These are phyloP conservation scores for Rhogogaster chlorosoma DNA, from an alignment of 2,888 invertebrate species.

Conservation along the genomic window DNA sequence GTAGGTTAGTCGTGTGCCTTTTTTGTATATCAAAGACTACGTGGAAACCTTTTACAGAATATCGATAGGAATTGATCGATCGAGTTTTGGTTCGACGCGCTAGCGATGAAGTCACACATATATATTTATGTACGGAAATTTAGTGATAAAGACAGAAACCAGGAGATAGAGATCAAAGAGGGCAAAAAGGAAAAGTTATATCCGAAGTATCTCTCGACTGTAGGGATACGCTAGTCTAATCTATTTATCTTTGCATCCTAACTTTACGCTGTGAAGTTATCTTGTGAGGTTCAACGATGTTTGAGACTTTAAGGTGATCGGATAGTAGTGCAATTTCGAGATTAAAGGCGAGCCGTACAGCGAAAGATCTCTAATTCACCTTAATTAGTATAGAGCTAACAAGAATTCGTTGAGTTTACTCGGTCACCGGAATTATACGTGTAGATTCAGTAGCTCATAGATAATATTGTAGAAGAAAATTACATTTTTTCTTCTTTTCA, in stretches of 20 bases:
- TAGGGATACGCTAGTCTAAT: neutral
- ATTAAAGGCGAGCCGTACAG: conserved; percentile 3
- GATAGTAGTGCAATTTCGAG: conserved; percentile 26
- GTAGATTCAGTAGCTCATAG: neutral
- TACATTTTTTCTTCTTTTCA: neutral
- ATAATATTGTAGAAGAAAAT: conserved; percentile 7
- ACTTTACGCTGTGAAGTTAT: neutral
- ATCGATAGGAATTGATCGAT: neutral
- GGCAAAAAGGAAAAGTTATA: neutral
- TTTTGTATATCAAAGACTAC: neutral
- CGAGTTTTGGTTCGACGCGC: neutral
- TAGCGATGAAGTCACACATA: neutral
- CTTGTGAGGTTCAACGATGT: conserved; percentile 31
- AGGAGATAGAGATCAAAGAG: conserved; percentile 23
- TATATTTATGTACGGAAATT: neutral
- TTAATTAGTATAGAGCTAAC: neutral
- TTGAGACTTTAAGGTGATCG: neutral
- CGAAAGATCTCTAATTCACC: neutral
- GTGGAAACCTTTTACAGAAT: conserved; percentile 4
- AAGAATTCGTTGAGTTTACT: neutral
- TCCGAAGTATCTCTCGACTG: neutral
- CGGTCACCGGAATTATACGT: neutral
- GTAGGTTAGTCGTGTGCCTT: neutral
- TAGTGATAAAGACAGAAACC: conserved; percentile 10
- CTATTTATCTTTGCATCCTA: conserved; percentile 24